Evolutionary conservation across 2,888 invertebrate genomes (phyloP), one percentile per base, ranked within the genome.

Genomic region (Hydrotaea cyrtoneurina): DNA sequence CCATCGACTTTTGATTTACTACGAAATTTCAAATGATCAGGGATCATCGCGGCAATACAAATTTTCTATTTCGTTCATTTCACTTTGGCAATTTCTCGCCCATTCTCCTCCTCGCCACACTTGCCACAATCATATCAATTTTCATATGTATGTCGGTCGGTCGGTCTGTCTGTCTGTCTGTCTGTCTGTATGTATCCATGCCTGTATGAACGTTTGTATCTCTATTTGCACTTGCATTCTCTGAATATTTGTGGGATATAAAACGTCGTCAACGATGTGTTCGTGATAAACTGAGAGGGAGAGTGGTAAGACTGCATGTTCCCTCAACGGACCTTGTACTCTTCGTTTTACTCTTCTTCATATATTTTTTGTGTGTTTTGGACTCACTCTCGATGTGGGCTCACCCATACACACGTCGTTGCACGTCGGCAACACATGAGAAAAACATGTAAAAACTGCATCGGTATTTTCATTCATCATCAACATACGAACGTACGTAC

Each of bases 381-480:
- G 3, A 31, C 31, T 31, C 31, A 7, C 31, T 4, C 31, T 31
- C 59, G 73, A 72, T 55, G 57, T 75, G 50, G 57, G 71, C 80
- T 82, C 82, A 88, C 86, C 75, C 83, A 86, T 53, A 86, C 86
- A 83, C 31, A 75, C 19, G 66, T 26, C 76, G 66, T 23, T 64
- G 80, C 43, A 77, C 62, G 75, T 10, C 39, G 13, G 1, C 39
- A 39, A 4, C 8, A 39, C 39, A 39, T 39, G 4, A 36, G 8
- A 62, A 53, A 82, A 81, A 86, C 85, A 88, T 86, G 53, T 86
- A 86, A 78, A 78, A 87, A 89, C 87, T 90, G 90, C 90, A 90
- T 90, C 91, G 90, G 90, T 88, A 90, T 90, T 90, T 90, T 90
- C 89, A 89, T 89, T 89, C 90, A 89, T 90, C 72, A 53, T n/a